A percentile compares a stretch with the other conserved stretches of the same genome.
Conservation (phyloP, 2,797 vertebrate genomes). For the Philypnodon macrostomus region DNA sequence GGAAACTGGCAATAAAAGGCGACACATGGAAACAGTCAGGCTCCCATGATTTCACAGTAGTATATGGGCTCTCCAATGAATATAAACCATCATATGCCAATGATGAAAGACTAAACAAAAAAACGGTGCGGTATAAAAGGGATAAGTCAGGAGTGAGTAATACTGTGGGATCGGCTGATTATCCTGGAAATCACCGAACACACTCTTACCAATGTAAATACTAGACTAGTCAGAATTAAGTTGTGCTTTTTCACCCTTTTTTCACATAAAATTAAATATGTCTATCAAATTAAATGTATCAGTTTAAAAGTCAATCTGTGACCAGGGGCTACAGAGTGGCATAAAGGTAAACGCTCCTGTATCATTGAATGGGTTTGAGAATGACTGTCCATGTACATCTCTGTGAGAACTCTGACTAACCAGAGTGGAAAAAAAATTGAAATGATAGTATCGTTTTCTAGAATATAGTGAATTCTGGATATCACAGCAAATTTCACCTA, state of each 20-base stretch:
- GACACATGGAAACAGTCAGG: slow-evolving; percentile 73
- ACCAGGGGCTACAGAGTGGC: too few species aligned
- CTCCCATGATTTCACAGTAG: slow-evolving; percentile 65
- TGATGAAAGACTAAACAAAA: slow-evolving; percentile 62
- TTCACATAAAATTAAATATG: too few species aligned
- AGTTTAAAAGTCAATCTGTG: too few species aligned
- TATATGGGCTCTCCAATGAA: slow-evolving; percentile 63
- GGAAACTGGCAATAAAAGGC: slow-evolving; percentile 72
- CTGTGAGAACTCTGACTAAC: too few species aligned
- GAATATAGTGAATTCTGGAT: too few species aligned
- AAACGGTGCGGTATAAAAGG: slow-evolving; percentile 34
- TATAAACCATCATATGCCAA: slow-evolving; percentile 62
- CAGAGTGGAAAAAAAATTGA: too few species aligned
- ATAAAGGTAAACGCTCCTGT: too few species aligned
- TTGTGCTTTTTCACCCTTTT: slow-evolving; percentile 1
- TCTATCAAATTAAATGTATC: too few species aligned
- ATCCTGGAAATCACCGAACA: slow-evolving; percentile 28
- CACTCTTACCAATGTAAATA: slow-evolving; percentile 30
- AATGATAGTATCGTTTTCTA: too few species aligned
- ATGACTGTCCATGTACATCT: too few species aligned
- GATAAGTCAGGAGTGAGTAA: slow-evolving; percentile 45
- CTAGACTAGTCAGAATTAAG: neutral
- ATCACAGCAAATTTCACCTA: too few species aligned
- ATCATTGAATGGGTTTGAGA: too few species aligned
- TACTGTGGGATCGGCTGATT: slow-evolving; percentile 35